These are phyloP conservation scores for Euphonia xanthogaster DNA, from an alignment of 2,797 vertebrate genomes.

Conservation along the genomic window DNA sequence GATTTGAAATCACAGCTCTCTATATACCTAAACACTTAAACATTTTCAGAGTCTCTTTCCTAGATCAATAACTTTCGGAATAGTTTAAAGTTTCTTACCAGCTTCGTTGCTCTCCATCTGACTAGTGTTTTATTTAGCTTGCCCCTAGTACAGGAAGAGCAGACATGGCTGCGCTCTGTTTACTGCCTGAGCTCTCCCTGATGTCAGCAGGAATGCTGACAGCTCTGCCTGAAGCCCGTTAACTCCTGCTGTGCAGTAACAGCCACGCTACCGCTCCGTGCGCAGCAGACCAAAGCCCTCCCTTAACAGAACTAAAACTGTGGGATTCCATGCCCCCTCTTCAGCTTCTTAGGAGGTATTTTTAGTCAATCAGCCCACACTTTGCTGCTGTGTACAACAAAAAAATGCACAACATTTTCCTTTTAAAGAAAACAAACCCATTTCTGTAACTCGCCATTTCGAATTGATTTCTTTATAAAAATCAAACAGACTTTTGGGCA, in stretches of 20 bases:
- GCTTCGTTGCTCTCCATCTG: slow-evolving; percentile 42
- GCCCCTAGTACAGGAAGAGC: background rate
- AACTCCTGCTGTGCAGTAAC: slow-evolving; percentile 29
- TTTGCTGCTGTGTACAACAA: background rate
- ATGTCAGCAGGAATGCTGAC: slow-evolving; percentile 39
- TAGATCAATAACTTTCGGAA: background rate
- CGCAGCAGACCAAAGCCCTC: background rate
- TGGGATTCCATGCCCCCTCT: background rate
- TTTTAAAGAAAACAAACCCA: background rate
- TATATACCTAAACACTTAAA: background rate
- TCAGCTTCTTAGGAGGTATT: background rate
- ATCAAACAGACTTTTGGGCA: background rate
- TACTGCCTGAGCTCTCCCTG: slow-evolving; percentile 34
- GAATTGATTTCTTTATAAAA: background rate
- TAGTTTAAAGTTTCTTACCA: slow-evolving; percentile 53
- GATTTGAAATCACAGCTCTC: background rate
- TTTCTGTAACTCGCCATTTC: background rate
- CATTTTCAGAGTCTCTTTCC: background rate
- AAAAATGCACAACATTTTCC: background rate
- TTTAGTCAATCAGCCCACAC: background rate
- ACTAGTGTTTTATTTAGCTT: background rate
- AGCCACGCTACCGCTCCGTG: background rate
- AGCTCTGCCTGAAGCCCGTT: background rate
- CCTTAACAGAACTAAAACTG: background rate
- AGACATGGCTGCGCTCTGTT: slow-evolving; percentile 61